phyloP scores from a whole-genome alignment of 2,113 vertebrate species.

The Salvelinus sp. region DNA sequence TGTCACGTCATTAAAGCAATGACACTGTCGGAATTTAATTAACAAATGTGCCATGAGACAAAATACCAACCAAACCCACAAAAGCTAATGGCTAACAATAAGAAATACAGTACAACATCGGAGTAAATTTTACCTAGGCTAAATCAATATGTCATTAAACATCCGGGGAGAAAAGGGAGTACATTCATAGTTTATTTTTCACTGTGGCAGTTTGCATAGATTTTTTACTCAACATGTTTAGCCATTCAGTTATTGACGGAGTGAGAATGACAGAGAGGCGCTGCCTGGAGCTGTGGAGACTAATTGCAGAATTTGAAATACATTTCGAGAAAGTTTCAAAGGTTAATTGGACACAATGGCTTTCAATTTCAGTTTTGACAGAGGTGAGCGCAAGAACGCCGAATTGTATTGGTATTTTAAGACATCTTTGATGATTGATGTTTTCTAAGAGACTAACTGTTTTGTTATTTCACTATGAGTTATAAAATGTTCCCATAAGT shows the following conservation, averaged over 20 bases:
- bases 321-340: slow-evolving; percentile 3
- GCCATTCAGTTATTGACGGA: background rate
- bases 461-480: too few relatives aligned
- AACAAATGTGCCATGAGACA: slow-evolving; percentile 46
- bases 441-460: too few relatives aligned
- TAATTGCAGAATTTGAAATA: background rate
- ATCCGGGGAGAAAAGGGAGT: slow-evolving; percentile 11
- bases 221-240: slow-evolving; percentile 30
- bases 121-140: slow-evolving; percentile 29
- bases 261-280: background rate
- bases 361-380: background rate
- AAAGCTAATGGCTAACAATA: slow-evolving; percentile 42
- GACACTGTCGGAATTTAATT: slow-evolving; percentile 47
- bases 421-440: too few relatives aligned
- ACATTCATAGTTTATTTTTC: slow-evolving; percentile 30
- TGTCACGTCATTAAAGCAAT: background rate
- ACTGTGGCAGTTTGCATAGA: slow-evolving; percentile 24
- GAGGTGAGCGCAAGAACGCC: background rate
- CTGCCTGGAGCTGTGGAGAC: background rate
- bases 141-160: slow-evolving; percentile 53
- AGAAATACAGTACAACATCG: slow-evolving; percentile 38
- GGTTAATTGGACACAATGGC: slow-evolving; percentile 32
- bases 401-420: too few relatives aligned
- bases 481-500: too few relatives aligned
- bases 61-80: slow-evolving; percentile 34